Evolutionary conservation across 1,140 invertebrate species (phyloP), one percentile per base, ranked within the genome.

Genomic region (Megathymus violae): DNA sequence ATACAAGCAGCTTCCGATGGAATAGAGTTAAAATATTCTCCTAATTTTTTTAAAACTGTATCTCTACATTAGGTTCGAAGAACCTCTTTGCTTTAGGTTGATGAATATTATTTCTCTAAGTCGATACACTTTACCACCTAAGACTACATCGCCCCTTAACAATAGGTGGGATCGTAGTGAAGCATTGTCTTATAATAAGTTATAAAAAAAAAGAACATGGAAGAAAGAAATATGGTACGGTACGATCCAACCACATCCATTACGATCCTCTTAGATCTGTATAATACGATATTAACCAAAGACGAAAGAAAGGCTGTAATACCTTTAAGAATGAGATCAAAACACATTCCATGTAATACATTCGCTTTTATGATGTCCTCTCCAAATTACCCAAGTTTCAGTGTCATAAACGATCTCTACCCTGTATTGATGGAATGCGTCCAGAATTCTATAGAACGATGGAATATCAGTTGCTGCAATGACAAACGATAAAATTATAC

Each of bases 41-140:
- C 60, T 14, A n/a, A n/a, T 59, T 14, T 5, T 63, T 41, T 27
- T 11, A 47, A 11, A 56, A 47, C 14, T 67, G 3, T n/a, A n/a
- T n/a, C n/a, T 22, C 11, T 3, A 3, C 7, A 14, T 14, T 63
- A 48, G 56, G 54, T 61, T 16, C 14, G n/a, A n/a, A n/a, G n/a
- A n/a, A n/a, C n/a, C n/a, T n/a, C n/a, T n/a, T n/a, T n/a, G n/a
- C n/a, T n/a, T n/a, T n/a, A n/a, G n/a, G n/a, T n/a, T n/a, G n/a
- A n/a, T n/a, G n/a, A n/a, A n/a, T n/a, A n/a, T n/a, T n/a, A n/a
- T n/a, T n/a, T n/a, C n/a, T n/a, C n/a, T n/a, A n/a, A n/a, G n/a
- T n/a, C n/a, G n/a, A n/a, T n/a, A n/a, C n/a, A n/a, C n/a, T n/a
- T n/a, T n/a, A n/a, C n/a, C n/a, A n/a, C n/a, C n/a, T n/a, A n/a